Evolutionary conservation across 2,113 vertebrate species (phyloP).

Genomic region (Azemiops feae): DNA sequence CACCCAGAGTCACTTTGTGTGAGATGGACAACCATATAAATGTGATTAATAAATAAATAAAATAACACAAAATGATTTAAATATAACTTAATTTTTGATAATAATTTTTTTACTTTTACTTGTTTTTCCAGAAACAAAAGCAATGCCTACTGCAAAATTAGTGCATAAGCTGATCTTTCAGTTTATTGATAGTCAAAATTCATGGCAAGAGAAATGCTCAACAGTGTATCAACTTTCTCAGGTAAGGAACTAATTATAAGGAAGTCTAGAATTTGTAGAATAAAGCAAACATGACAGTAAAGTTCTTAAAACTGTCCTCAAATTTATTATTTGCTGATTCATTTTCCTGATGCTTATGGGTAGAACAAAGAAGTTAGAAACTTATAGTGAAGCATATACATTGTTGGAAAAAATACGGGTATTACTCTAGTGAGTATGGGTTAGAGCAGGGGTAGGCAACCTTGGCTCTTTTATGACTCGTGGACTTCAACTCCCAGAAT

Average conservation of each 20-base stretch:
- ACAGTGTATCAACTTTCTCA: conserved; percentile 63
- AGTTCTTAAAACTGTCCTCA: neutral
- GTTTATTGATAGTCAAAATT: conserved; percentile 64
- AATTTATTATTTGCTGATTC: neutral
- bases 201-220: conserved; percentile 67
- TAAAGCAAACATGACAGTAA: neutral
- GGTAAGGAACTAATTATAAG: conserved; percentile 58
- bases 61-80: neutral
- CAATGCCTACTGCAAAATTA: conserved; percentile 69
- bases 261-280: neutral
- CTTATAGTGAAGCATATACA: neutral
- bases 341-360: neutral
- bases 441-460: too few species aligned
- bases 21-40: neutral
- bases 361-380: neutral
- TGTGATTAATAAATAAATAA: neutral
- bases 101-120: neutral
- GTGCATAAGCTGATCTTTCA: conserved; percentile 75
- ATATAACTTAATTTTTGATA: neutral
- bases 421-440: neutral
- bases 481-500: too few species aligned
- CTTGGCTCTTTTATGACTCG: too few species aligned
- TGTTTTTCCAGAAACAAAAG: conserved; percentile 65
- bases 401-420: neutral
- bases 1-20: neutral